Base-by-base conservation (phyloP, 2,113 vertebrate genomes). In the Dunckerocampus dactyliophorus region DNA sequence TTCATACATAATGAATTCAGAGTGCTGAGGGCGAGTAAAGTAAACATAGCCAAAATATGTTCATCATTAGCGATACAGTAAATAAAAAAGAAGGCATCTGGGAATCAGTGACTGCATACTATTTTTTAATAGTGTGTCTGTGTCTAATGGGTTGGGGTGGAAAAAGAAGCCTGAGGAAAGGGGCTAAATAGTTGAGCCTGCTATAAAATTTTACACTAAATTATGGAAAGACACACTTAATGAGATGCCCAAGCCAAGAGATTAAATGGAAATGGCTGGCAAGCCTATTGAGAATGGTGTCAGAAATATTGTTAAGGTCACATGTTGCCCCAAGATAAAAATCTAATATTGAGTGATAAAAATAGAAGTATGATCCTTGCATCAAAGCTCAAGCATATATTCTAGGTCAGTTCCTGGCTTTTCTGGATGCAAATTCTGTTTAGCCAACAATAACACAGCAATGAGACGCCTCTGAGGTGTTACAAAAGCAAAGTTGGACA, bases 401-500 rank as follows among this genome's bases (percentile, higher is more conserved):
- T 67, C 31, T 52, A 19, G 68, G 48, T 67, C 62, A 67, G 62
- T 81, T 65, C 74, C 67, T 66, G 51, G 74, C 68, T 65, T 63
- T 47, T 74, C 73, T 65, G 73, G 49, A 60, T 59, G 47, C 49
- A 43, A 51, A 54, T 60, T 24, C 70, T 76, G 72, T 75, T 82
- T 63, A 62, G 71, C 80, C 66, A 68, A 83, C 65, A 77, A 85
- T 75, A 82, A 69, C 69, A 65, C 60, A 56, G 65, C 79, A 72
- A 47, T 65, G 68, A 77, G 61, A 76, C 82, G 77, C 66, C 82
- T 81, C 74, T 60, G 74, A 79, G 74, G 72, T 80, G 72, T 84
- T 77, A 72, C 79, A 65, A 77, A 69, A 74, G 50, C 59, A 64
- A 82, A 82, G 82, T 80, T 65, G 67, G 71, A 76, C 74, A 59